phyloP scores from a whole-genome alignment of 2,888 invertebrate species.

The Archips xylosteana region DNA sequence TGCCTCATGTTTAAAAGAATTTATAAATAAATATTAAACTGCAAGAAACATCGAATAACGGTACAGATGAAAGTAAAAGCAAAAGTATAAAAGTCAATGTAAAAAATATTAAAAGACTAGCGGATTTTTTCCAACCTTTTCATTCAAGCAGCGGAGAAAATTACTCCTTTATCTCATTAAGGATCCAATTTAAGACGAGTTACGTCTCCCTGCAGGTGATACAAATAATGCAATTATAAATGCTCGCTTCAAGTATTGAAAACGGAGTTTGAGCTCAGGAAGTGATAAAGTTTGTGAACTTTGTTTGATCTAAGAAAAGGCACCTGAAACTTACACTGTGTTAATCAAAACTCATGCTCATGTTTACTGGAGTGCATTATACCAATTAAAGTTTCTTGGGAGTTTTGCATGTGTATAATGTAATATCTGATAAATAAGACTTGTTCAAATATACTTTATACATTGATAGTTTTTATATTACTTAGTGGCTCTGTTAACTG shows the following conservation, averaged over 20 bases:
- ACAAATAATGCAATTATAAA: conserved; percentile 80
- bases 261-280: conserved; percentile 18
- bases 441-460: no score
- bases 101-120: neutral
- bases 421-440: no score
- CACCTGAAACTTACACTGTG: conserved; percentile 20
- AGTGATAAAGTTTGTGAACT: conserved; percentile 24
- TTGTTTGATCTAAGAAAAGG: conserved; percentile 26
- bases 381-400: neutral
- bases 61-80: no score
- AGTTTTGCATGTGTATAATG: neutral
- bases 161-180: conserved; percentile 78
- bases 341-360: conserved; percentile 30
- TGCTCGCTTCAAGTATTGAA: conserved; percentile 47
- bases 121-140: conserved; percentile 28
- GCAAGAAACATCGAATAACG: no score
- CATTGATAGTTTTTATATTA: no score
- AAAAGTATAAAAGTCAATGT: no score
- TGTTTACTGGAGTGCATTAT: neutral
- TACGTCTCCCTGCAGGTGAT: conserved; percentile 75
- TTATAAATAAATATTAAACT: no score
- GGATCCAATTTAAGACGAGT: conserved; percentile 76
- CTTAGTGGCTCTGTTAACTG: no score
- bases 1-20: no score
- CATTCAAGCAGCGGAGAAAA: conserved; percentile 59